phyloP scores from a whole-genome alignment of 2,113 vertebrate genomes.

The Paralichthys olivaceus region DNA sequence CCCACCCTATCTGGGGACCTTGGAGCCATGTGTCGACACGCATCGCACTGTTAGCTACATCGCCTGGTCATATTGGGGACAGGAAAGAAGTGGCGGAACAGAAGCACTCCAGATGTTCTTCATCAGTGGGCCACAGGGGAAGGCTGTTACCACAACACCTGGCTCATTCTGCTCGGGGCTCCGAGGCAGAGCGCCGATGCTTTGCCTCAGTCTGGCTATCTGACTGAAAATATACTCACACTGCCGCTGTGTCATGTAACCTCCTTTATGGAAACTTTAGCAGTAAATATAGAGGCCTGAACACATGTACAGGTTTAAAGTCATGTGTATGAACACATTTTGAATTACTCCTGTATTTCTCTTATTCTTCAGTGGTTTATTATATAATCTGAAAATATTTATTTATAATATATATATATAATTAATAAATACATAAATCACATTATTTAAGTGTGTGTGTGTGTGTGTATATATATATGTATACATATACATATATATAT shows the following conservation, averaged over 20 bases:
- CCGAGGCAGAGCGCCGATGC: slow-evolving; percentile 59
- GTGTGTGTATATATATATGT: no score
- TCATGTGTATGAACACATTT: not conserved
- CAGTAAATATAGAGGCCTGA: slow-evolving; percentile 21
- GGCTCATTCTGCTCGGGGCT: slow-evolving; percentile 74
- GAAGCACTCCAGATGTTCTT: slow-evolving; percentile 86
- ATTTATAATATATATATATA: no score
- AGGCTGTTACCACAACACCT: slow-evolving; percentile 82
- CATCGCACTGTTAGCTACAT: slow-evolving; percentile 83
- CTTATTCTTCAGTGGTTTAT: not conserved
- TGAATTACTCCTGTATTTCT: not conserved
- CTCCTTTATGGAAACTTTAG: slow-evolving; percentile 40
- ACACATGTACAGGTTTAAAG: not conserved
- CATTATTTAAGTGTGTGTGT: no score
- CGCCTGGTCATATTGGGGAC: slow-evolving; percentile 84
- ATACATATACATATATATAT: no score
- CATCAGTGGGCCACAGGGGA: slow-evolving; percentile 84
- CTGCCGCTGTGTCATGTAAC: slow-evolving; percentile 40
- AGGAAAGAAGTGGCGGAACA: slow-evolving; percentile 83
- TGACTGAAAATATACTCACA: slow-evolving; percentile 52
- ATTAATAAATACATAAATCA: no score
- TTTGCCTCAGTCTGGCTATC: slow-evolving; percentile 69
- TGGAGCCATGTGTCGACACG: slow-evolving; percentile 83
- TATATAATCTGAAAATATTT: not conserved
- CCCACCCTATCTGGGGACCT: slow-evolving; percentile 76